Percentiles rank a stretch among this genome's conserved stretches.
These are phyloP conservation scores for Ailuropoda melanoleuca DNA, from an alignment of 2,113 vertebrate species.

Conservation along the genomic window DNA sequence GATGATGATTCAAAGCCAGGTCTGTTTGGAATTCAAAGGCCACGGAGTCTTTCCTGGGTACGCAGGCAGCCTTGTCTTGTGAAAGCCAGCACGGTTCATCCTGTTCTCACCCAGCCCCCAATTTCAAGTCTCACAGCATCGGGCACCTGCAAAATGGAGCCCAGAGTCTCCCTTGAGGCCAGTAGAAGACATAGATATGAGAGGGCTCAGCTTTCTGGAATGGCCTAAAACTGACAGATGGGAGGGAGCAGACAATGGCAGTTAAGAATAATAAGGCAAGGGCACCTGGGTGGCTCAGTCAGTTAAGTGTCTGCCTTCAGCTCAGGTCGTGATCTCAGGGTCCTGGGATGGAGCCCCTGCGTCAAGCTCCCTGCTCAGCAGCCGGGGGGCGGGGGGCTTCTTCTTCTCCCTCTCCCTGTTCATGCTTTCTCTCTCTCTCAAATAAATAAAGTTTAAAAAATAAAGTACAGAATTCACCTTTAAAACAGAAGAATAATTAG, in stretches of 20 bases:
- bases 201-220: not conserved
- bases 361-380: not conserved
- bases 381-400: not conserved
- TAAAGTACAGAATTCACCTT: not conserved
- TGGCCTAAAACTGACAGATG: not conserved
- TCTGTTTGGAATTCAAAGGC: not conserved
- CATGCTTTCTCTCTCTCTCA: not conserved
- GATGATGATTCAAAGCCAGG: conserved; percentile 15
- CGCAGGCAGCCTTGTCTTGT: not conserved
- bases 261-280: not conserved
- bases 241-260: not conserved
- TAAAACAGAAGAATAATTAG: not conserved
- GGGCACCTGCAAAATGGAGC: not conserved
- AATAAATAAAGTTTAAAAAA: not conserved
- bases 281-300: not conserved
- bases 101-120: not conserved
- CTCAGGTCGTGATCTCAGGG: not conserved
- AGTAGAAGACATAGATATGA: not conserved
- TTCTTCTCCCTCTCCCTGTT: not conserved
- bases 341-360: too few relatives aligned
- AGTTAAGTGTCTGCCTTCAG: not conserved
- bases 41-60: not conserved
- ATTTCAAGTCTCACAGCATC: not conserved
- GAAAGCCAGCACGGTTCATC: not conserved
- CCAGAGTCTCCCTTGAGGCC: not conserved